Percentiles rank a stretch among this genome's conserved stretches.
These are phyloP conservation scores for Pocillopora damicornis DNA, from an alignment of 64 coral and sea anemone genomes.

Conservation along the genomic window DNA sequence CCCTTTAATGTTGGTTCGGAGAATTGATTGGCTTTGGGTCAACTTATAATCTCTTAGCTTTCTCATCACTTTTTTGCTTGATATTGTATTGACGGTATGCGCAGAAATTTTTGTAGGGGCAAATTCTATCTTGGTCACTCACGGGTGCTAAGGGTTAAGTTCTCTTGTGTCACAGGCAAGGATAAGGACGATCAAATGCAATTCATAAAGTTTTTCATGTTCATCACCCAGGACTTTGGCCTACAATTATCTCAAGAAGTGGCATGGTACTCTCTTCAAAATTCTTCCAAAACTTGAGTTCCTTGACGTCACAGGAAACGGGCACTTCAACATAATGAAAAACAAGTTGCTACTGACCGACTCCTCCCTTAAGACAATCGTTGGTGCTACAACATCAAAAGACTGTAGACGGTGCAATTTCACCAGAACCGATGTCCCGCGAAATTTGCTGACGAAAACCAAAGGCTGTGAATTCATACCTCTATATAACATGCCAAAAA, in stretches of 20 bases:
- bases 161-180: too few relatives aligned
- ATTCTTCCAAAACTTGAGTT: slow-evolving; percentile 10
- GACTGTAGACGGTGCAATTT: slow-evolving; percentile 14
- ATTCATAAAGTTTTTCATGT: background rate
- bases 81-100: too few relatives aligned
- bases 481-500: background rate
- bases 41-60: too few relatives aligned
- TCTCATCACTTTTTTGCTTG: too few relatives aligned
- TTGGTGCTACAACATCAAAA: slow-evolving; percentile 15
- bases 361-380: background rate
- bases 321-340: background rate
- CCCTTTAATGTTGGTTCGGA: too few relatives aligned
- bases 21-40: too few relatives aligned
- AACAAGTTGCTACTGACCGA: background rate
- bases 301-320: slow-evolving; percentile 25
- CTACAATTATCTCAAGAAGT: slow-evolving; percentile 24
- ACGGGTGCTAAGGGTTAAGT: too few relatives aligned
- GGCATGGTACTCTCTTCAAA: background rate
- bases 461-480: slow-evolving; percentile 23
- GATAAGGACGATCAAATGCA: too few relatives aligned
- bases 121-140: too few relatives aligned
- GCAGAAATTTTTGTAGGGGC: too few relatives aligned
- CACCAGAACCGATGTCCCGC: slow-evolving; percentile 21
- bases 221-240: slow-evolving; percentile 6
- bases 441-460: background rate